Conservation (phyloP, 2,888 invertebrate species). For the Phymatocera aterrima region DNA sequence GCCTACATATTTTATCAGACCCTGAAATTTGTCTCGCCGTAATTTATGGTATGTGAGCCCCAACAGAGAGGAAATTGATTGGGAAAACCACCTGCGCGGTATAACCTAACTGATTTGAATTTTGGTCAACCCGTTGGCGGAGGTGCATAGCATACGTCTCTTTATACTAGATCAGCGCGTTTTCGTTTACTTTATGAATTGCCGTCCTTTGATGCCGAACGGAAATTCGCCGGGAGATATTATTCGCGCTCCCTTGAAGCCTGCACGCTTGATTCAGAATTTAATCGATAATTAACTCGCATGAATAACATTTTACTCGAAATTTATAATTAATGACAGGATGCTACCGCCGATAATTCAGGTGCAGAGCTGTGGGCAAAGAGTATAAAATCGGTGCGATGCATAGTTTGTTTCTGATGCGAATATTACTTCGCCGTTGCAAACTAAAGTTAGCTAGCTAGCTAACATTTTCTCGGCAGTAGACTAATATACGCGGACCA, state of each 20-base stretch:
- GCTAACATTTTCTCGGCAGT: not conserved
- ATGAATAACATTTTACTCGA: not conserved
- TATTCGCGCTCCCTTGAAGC: not conserved
- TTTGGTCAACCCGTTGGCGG: not conserved
- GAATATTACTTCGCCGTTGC: not conserved
- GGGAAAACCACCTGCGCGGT: not conserved
- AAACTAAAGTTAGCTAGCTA: not conserved
- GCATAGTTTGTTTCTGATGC: too few species aligned
- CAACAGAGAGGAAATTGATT: conserved; percentile 1
- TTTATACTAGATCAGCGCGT: not conserved
- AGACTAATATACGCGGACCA: too few species aligned
- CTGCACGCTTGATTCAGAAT: too few species aligned
- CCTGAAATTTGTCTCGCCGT: not conserved
- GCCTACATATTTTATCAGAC: not conserved
- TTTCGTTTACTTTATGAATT: not conserved
- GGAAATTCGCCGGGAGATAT: not conserved
- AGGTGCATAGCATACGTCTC: not conserved
- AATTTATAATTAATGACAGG: not conserved
- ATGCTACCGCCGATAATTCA: not conserved
- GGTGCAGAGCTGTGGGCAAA: not conserved
- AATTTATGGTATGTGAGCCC: not conserved
- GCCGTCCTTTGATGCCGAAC: not conserved
- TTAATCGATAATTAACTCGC: not conserved
- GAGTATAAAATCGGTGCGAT: too few species aligned
- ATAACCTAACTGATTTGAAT: not conserved